Base-by-base conservation (phyloP, 2,797 vertebrate genomes). In the Heterohyrax brucei region DNA sequence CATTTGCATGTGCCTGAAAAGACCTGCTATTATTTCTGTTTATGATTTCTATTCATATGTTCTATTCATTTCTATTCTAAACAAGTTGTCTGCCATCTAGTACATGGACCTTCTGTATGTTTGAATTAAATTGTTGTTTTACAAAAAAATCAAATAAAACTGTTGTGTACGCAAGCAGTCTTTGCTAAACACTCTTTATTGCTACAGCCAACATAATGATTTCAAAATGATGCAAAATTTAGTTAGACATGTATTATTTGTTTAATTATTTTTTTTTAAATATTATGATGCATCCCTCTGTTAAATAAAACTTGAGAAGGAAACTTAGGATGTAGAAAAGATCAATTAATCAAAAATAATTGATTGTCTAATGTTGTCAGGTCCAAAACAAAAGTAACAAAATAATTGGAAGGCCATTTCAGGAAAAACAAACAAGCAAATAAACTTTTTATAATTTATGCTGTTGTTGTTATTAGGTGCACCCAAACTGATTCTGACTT, bases 1-100 rank as follows among this genome's bases (percentile, higher is more conserved):
- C 9, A 26, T 85, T 87, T 92, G 87, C 33, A 33, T 62, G 80
- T 61, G 56, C n/a, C 24, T 16, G 44, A 73, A 94, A 68, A 84
- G 4, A 22, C 59, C 46, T 61, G 50, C n/a, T 39, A 9, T 80
- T 64, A 76, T 53, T 89, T 91, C 64, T 50, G 56, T 73, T 61
- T 16, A 80, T 88, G 9, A 88, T 88, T 93, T 91, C 39, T 78
- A 56, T 87, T 46, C 73, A 92, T 89, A 82, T 94, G 83, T 30
- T 39, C 50, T 87, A 70, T 39, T 39, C 39, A 39, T 39, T 39
- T 39, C 39, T 39, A 39, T 39, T 39, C 72, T 5, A 48, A 78
- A 53, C n/a, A 78, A 94, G 62, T 90, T 78, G 70, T 80, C 78
- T 96, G 53, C 13, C 56, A 33, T 61, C 77, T 81, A 53, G 39